Conservation (phyloP, 2,797 vertebrate genomes). For the Acestrorhynchus altus region DNA sequence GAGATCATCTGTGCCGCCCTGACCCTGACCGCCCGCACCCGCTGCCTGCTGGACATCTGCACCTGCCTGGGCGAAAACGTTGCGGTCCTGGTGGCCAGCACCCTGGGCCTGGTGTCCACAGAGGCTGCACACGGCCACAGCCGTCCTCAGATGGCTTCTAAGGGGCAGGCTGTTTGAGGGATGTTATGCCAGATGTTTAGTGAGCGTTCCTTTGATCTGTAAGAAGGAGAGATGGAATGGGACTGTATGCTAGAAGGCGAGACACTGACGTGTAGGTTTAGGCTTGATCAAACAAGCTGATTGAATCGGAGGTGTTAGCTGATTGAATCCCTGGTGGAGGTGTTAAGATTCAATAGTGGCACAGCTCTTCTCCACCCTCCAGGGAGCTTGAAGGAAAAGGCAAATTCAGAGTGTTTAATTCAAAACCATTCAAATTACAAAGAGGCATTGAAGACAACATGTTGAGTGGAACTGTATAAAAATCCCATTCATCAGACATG, state of each 20-base stretch:
- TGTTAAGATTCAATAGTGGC: neutral
- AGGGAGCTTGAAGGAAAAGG: neutral
- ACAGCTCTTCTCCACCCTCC: neutral
- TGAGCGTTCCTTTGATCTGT: neutral
- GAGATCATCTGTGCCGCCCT: constrained; percentile 68
- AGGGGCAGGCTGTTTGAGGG: constrained; percentile 18
- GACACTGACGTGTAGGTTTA: constrained; percentile 23
- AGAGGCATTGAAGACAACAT: neutral
- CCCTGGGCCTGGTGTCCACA: constrained; percentile 58
- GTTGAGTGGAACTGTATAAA: neutral
- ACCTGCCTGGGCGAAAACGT: constrained; percentile 73
- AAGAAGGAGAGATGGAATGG: constrained; percentile 1
- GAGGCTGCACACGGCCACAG: neutral
- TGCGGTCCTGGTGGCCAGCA: constrained; percentile 62
- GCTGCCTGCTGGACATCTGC: constrained; percentile 76
- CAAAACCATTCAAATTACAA: neutral
- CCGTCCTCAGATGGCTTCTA: neutral
- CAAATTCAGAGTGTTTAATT: neutral
- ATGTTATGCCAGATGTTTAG: neutral
- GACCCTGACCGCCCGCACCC: constrained; percentile 67
- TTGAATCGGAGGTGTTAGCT: constrained; percentile 23
- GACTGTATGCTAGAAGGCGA: neutral
- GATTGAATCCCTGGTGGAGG: neutral
- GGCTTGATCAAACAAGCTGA: constrained; percentile 13
- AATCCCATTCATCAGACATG: neutral